These are phyloP conservation scores for Bombus cullumanus DNA, from an alignment of 1,140 invertebrate species.

Conservation along the genomic window DNA sequence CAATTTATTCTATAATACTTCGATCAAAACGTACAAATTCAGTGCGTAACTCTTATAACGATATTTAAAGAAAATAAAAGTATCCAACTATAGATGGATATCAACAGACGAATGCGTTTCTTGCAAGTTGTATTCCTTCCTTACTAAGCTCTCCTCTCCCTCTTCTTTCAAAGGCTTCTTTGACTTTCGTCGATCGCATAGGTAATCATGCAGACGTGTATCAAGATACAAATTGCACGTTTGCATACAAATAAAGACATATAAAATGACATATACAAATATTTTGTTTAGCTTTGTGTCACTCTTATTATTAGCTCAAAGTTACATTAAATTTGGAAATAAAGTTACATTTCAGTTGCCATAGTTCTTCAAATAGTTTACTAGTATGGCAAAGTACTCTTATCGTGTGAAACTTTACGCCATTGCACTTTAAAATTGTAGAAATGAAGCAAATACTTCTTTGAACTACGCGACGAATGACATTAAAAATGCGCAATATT, in stretches of 20 bases:
- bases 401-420: no score
- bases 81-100: neutral
- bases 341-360: no score
- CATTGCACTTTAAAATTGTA: no score
- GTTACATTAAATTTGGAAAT: no score
- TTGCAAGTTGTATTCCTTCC: neutral
- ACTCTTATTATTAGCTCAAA: no score
- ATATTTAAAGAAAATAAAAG: neutral
- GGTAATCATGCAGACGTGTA: neutral
- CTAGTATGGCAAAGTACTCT: no score
- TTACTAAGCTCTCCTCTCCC: neutral
- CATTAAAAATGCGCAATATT: no score
- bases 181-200: neutral
- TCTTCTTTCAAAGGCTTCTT: neutral
- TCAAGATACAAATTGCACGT: neutral
- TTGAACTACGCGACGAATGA: no score
- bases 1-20: neutral
- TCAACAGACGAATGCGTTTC: neutral
- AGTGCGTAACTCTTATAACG: neutral
- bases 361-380: no score
- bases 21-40: neutral
- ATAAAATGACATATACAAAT: neutral
- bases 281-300: neutral
- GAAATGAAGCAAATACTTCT: no score
- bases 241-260: neutral